Evolutionary conservation across 1,140 invertebrate genomes (phyloP), one percentile per base, ranked within the genome.

Genomic region (Ptiloglossa arizonensis): DNA sequence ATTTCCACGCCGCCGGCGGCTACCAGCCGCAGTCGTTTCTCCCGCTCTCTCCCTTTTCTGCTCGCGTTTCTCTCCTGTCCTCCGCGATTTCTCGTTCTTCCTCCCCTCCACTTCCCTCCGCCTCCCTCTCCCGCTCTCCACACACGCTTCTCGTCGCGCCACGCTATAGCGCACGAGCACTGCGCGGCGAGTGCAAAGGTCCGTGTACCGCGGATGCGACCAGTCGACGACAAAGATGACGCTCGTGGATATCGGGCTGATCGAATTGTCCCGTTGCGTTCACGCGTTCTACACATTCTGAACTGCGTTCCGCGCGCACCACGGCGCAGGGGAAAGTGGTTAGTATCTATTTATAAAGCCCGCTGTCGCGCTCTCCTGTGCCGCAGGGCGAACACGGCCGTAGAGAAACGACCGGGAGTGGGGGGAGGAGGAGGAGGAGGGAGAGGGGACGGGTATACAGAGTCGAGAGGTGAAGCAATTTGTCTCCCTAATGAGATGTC

Each of bases 401-500:
- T 38, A 62, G 59, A 57, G 41, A 64, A 27, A 68, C 48, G n/a
- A 5, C n/a, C 17, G 64, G 13, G 35, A 56, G n/a, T 3, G 41
- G 56, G 67, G 44, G 63, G 46, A 60, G 44, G 56, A 29, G 32
- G 56, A 64, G 35, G 29, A 11, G n/a, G 32, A 19, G 66, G 56
- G 38, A 15, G 57, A 44, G 60, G 50, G 54, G 35, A 44, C 29
- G 44, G 80, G 41, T 52, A 64, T 76, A 81, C 74, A 69, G 80
- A 84, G 86, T 81, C 78, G 83, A 87, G 90, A 92, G 91, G 90
- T 91, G 85, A 91, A 91, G 92, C 91, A 92, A 92, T 93, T 92
- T 93, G 91, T 93, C 91, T 93, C 91, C 80, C 90, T 93, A 92
- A 93, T 93, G 91, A 92, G 92, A 92, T 92, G 92, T 93, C 92